These are phyloP conservation scores for Fistularia commersonii DNA, from an alignment of 2,797 vertebrate species.

Conservation along the genomic window DNA sequence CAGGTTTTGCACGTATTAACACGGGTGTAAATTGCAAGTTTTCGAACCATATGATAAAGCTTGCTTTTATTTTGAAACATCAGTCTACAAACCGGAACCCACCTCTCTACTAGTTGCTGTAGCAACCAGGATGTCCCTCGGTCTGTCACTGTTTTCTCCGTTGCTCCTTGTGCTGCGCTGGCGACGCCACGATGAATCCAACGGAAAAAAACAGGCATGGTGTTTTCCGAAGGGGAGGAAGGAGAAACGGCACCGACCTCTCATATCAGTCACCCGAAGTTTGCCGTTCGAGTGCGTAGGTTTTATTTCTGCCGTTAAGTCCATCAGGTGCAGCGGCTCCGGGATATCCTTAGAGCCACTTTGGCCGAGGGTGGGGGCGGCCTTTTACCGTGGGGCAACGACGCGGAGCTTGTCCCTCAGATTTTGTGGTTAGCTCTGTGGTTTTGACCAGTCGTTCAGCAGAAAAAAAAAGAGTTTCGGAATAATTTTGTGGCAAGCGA, in stretches of 20 bases:
- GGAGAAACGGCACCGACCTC: slow-evolving; percentile 5
- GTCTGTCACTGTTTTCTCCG: slow-evolving; percentile 54
- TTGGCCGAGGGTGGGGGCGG: slow-evolving; percentile 6
- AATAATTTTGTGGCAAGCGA: no score
- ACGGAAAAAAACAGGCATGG: slow-evolving; percentile 30
- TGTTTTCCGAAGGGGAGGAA: slow-evolving; percentile 22
- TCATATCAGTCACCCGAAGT: background rate
- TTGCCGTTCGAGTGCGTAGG: background rate
- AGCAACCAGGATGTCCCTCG: slow-evolving; percentile 62
- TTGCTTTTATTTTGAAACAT: slow-evolving; percentile 57
- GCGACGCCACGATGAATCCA: slow-evolving; percentile 36
- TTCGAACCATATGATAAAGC: background rate
- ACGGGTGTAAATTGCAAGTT: no score
- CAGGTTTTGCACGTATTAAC: no score
- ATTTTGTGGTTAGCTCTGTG: no score
- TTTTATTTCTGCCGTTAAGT: background rate
- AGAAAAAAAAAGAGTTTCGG: no score
- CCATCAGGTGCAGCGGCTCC: slow-evolving; percentile 17
- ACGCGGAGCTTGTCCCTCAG: no score
- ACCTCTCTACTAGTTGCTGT: slow-evolving; percentile 52
- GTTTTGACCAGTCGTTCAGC: no score
- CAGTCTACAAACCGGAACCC: slow-evolving; percentile 33
- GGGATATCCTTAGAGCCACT: background rate
- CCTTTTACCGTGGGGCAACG: no score
- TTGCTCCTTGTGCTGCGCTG: slow-evolving; percentile 31